Base-by-base conservation (phyloP, 2,888 invertebrate species). In the Zaprionus lineosus region DNA sequence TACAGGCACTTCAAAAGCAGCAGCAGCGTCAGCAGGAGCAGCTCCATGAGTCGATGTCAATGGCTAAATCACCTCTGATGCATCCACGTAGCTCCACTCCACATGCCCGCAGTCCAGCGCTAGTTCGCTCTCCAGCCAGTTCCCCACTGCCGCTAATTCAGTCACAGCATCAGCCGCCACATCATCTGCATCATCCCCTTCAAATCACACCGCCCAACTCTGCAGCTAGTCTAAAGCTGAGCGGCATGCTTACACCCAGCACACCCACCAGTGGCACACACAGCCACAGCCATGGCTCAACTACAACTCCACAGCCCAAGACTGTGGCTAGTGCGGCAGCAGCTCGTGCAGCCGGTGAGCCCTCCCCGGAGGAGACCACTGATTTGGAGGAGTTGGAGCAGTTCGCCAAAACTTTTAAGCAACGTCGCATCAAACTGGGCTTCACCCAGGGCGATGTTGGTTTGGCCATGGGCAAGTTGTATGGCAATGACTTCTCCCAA, bases 401-500 rank as follows among this genome's bases (percentile, higher is more conserved):
- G 89, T 99, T 99, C 91, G 98, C 99, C 46, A 98, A 98, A 90
- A 97, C 97, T 8, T 99, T 99, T 91, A 99, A 99, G 89, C 97
- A 98, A 90, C 92, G 98, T 63, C 93, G 99, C 79, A 99, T 99
- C 87, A 99, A 99, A 91, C 93, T 99, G 85, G 99, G 99, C 44
- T 99, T 98, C 91, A 99, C 99, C 3, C 99, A 99, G 91, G 99
- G 98, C 46, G 99, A 99, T 91, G 99, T 99, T 8, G 99, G 99
- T 0, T 92, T 98, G 55, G 98, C 98, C 47, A 98, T 99, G 97
- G 99, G 99, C 68, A 98, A 98, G 90, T 92, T 99, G 40, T 98
- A 98, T 90, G 98, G 98, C 66, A 98, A 98, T 91, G 99, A 99
- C 91, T 99, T 99, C 91, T 98, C 98, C 50, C 99, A 99, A 91